Conservation (phyloP, 1,140 invertebrate genomes). For the Centruroides sculpturatus region DNA sequence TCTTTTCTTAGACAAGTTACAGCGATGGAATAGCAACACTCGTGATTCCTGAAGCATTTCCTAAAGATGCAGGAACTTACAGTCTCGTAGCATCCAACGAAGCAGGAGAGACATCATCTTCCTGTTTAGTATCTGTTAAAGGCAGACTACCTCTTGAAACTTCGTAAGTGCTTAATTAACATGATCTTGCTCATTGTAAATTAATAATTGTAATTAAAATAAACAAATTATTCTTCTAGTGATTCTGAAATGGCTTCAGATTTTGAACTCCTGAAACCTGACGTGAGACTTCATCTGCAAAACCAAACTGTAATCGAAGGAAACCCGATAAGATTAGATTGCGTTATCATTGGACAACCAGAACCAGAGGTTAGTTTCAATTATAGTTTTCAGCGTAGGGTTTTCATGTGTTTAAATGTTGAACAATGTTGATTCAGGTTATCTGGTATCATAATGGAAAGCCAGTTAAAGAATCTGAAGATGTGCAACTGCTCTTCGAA, state of each 20-base stretch:
- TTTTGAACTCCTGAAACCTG: slow-evolving; percentile 52
- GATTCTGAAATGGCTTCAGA: slow-evolving; percentile 53
- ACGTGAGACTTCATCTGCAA: slow-evolving; percentile 51
- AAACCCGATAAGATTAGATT: slow-evolving; percentile 51
- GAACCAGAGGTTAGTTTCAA: slow-evolving; percentile 51
- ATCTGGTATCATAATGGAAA: slow-evolving; percentile 74
- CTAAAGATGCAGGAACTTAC: slow-evolving; percentile 59
- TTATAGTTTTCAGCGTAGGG: no score
- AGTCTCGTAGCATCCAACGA: slow-evolving; percentile 80
- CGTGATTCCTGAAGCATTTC: slow-evolving; percentile 77
- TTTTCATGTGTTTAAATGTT: no score
- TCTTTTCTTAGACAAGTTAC: slow-evolving; percentile 31
- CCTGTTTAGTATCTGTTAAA: slow-evolving; percentile 74
- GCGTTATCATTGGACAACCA: slow-evolving; percentile 66
- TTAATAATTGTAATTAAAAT: not conserved
- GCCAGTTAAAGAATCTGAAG: slow-evolving; percentile 68
- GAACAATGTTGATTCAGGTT: slow-evolving; percentile 32
- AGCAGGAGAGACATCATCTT: slow-evolving; percentile 79
- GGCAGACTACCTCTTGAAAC: slow-evolving; percentile 48
- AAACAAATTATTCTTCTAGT: slow-evolving; percentile 9
- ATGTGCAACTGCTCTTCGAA: slow-evolving; percentile 62
- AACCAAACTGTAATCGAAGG: slow-evolving; percentile 54
- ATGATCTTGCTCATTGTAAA: not conserved
- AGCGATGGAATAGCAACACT: slow-evolving; percentile 76
- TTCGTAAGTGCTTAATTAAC: slow-evolving; percentile 26